A percentile compares a stretch with the other conserved stretches of the same genome.
Conservation (phyloP, 2,888 invertebrate species). For the Spodoptera littoralis region DNA sequence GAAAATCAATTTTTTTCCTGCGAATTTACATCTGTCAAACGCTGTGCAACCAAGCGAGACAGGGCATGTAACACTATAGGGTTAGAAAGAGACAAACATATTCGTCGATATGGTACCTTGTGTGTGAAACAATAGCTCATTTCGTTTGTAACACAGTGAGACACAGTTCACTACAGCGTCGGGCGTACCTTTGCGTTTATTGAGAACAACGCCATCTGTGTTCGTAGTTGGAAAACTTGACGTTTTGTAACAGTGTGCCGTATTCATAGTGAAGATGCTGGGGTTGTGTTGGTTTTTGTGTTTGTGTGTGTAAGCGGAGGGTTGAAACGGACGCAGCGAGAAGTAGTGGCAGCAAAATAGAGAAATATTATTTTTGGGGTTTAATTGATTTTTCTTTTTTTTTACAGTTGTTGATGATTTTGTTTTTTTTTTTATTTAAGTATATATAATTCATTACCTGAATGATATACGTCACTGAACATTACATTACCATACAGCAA, state of each 20-base stretch:
- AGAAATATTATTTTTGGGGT: slow-evolving; percentile 2
- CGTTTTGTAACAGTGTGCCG: slow-evolving; percentile 52
- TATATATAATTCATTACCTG: no score
- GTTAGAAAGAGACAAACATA: slow-evolving; percentile 50
- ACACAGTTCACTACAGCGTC: slow-evolving; percentile 63
- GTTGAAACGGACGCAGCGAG: slow-evolving; percentile 79
- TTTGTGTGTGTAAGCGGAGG: slow-evolving; percentile 70
- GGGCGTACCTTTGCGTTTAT: slow-evolving; percentile 38
- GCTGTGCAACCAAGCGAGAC: slow-evolving; percentile 55
- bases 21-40: slow-evolving; percentile 62
- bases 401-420: background rate
- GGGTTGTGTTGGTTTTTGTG: slow-evolving; percentile 49
- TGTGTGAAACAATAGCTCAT: slow-evolving; percentile 63
- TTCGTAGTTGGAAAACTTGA: slow-evolving; percentile 58
- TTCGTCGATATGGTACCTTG: slow-evolving; percentile 63
- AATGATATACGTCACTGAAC: no score
- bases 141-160: slow-evolving; percentile 40
- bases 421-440: no score
- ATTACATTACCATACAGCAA: no score
- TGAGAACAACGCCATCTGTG: slow-evolving; percentile 65
- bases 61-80: slow-evolving; percentile 43
- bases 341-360: slow-evolving; percentile 66
- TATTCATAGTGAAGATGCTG: slow-evolving; percentile 37
- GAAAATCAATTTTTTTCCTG: slow-evolving; percentile 60
- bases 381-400: slow-evolving; percentile 19